Evolutionary conservation across 2,113 vertebrate genomes (phyloP), one percentile per base, ranked within the genome.

Genomic region (Dasyprocta punctata): DNA sequence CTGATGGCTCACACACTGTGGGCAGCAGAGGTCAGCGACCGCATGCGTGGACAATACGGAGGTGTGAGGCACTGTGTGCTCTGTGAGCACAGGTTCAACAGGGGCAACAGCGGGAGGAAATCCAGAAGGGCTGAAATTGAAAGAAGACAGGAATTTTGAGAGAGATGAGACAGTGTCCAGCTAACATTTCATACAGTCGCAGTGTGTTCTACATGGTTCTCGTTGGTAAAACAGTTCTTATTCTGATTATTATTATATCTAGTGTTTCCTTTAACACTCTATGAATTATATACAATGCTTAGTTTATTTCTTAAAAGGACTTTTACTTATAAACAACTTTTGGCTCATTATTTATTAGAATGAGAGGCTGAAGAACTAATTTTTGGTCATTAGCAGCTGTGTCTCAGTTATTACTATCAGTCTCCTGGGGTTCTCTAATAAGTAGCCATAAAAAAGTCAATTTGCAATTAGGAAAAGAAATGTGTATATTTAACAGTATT

Each of bases 361-460:
- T 89, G 97, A 77, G 84, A 96, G 92, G n/a, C 49, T 96, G 94
- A 97, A 93, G 56, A 97, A 96, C 90, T 96, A 90, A 78, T 96
- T 96, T 85, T 92, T 95, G 84, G 81, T 65, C 81, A 96, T 63
- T 28, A 88, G 82, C 52, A 97, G 77, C 86, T 71, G 49, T 44
- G 75, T 82, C 52, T 95, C 77, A 81, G 52, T 97, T 75, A 97
- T 94, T 86, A 63, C 54, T 89, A 96, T 69, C 86, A 87, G 81
- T 86, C 95, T 90, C 95, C 90, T 86, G 94, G 95, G 95, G 33
- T 86, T 95, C 49, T 89, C 49, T 90, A 89, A 93, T 93, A 87
- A 97, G 89, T 65, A 91, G 73, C 80, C 91, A 97, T 89, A 86
- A 96, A 96, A 91, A 96, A 87, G 89, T 94, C 93, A 87, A 95